Percentiles rank a stretch among this genome's conserved stretches.
Conservation (phyloP, 2,888 invertebrate genomes). For the Lacanobia wlatinum region DNA sequence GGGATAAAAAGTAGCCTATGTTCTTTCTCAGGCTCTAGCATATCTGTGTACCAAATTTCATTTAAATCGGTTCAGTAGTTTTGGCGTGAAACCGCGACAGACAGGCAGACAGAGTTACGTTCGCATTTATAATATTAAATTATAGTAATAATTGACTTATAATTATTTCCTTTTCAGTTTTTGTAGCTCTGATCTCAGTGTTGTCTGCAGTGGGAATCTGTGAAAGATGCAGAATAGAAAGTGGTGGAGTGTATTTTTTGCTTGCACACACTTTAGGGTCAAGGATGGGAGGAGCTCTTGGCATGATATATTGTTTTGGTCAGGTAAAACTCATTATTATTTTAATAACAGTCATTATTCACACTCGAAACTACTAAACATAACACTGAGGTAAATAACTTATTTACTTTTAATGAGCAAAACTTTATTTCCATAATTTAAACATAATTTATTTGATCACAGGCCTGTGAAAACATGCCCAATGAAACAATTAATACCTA, state of each 20-base stretch:
- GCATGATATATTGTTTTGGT: conserved; percentile 98
- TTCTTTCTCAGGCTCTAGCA: too few species aligned
- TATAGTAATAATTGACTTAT: not conserved
- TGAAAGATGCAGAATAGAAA: conserved; percentile 98
- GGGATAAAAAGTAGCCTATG: too few species aligned
- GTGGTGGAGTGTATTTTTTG: conserved; percentile 99
- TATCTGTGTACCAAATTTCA: too few species aligned
- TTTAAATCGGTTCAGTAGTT: too few species aligned
- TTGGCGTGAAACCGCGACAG: too few species aligned
- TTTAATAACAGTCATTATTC: not conserved
- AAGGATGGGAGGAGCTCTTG: conserved; percentile 97
- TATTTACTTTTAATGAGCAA: not conserved
- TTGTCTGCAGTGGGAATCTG: conserved; percentile 99
- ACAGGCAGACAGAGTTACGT: too few species aligned
- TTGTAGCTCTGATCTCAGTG: conserved; percentile 97
- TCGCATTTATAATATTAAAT: too few species aligned
- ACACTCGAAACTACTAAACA: not conserved
- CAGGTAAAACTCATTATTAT: conserved; percentile 92
- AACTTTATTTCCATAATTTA: too few species aligned
- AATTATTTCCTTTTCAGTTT: conserved; percentile 90
- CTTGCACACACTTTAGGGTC: conserved; percentile 98
- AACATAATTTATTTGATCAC: too few species aligned
- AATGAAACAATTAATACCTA: too few species aligned
- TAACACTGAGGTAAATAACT: not conserved
- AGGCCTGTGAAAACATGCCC: too few species aligned